Evolutionary conservation across 92 coral and sea anemone species (phyloP).

Genomic region (Zoanthus sansibaricus): DNA sequence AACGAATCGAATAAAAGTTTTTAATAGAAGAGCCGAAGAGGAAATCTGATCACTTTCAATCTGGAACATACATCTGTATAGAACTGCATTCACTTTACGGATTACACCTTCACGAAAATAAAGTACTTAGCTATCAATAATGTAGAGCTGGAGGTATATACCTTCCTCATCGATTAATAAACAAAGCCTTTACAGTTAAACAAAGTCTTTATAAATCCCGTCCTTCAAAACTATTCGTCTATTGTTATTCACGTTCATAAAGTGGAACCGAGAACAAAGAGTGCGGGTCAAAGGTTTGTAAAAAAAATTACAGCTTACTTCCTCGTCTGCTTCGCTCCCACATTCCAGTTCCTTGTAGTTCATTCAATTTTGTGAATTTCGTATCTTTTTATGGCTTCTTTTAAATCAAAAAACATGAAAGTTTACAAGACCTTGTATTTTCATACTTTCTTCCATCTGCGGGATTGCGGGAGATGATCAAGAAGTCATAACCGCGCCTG

Average conservation of each 20-base stretch:
- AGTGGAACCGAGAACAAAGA: neutral
- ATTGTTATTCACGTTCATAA: neutral
- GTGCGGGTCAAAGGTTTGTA: neutral
- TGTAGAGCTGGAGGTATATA: neutral
- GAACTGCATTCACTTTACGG: too few relatives aligned
- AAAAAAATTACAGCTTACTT: neutral
- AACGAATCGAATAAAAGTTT: too few relatives aligned
- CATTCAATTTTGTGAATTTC: conserved; percentile 13
- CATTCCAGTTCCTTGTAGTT: neutral
- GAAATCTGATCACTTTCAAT: too few relatives aligned
- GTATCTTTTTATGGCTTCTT: neutral
- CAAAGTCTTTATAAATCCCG: conserved; percentile 3
- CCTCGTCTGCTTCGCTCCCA: conserved; percentile 12
- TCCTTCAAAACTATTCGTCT: neutral
- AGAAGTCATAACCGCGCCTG: conserved; percentile 4
- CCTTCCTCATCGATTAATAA: neutral
- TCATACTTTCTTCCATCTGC: too few relatives aligned
- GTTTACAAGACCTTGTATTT: neutral
- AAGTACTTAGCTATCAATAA: neutral
- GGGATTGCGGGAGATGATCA: neutral
- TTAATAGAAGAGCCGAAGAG: too few relatives aligned
- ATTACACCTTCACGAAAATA: neutral
- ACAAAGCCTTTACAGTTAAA: neutral
- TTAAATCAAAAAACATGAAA: neutral
- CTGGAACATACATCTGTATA: too few relatives aligned